Evolutionary conservation across 37 sponge, comb jelly and placozoan genomes (phyloP).

Genomic region (Tethya wilhelma): DNA sequence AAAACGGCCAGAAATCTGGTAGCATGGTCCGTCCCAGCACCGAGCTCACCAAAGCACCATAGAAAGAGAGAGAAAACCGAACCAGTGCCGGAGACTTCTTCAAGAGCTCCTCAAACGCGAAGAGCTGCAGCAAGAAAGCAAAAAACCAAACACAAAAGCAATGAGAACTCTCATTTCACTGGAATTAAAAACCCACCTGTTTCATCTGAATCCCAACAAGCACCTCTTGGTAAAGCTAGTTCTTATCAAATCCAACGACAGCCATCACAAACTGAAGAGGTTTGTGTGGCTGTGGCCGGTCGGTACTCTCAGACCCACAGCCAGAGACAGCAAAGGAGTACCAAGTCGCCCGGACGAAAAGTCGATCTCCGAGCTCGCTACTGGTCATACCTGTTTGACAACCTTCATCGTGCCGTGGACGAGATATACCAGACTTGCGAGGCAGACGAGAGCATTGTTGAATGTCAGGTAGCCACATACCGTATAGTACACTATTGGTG

Average conservation of each 20-base stretch:
- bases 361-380: conserved; percentile 77
- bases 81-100: no score
- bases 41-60: no score
- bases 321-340: background rate
- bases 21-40: conserved; percentile 56
- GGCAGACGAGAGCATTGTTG: conserved; percentile 69
- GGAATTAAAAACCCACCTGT: no score
- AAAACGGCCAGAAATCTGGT: conserved; percentile 61
- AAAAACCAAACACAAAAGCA: background rate
- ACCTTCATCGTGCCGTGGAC: conserved; percentile 87
- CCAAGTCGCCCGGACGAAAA: background rate
- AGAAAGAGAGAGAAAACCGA: no score
- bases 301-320: conserved; percentile 11
- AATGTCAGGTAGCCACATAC: conserved; percentile 79
- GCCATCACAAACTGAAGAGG: conserved; percentile 45
- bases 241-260: no score
- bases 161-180: no score
- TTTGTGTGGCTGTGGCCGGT: conserved; percentile 46
- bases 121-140: background rate
- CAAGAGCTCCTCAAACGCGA: background rate
- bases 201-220: no score
- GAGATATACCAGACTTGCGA: conserved; percentile 90
- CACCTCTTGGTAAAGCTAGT: no score
- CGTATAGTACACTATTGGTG: no score
- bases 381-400: conserved; percentile 95